A percentile compares a stretch with the other conserved stretches of the same genome.
phyloP scores from a whole-genome alignment of 92 coral and sea anemone genomes.

The Paramuricea clavata region DNA sequence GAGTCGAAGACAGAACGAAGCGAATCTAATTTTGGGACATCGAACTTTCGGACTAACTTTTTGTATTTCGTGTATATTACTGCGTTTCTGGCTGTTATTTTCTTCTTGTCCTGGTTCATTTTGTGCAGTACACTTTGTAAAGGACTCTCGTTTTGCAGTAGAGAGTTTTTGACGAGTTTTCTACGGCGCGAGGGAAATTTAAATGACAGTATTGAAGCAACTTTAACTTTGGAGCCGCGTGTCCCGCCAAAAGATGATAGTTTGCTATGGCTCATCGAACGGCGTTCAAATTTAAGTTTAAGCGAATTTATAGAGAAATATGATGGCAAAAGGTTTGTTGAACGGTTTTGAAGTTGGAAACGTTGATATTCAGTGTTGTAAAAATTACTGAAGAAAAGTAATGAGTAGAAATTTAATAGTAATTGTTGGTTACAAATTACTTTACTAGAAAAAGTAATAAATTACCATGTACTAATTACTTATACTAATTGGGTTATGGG shows the following conservation, averaged over 20 bases:
- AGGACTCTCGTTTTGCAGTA: neutral
- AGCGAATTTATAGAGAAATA: constrained; percentile 78
- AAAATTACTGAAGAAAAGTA: too few species aligned
- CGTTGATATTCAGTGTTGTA: too few species aligned
- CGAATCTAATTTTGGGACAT: neutral
- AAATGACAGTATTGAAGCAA: neutral
- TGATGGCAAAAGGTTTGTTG: constrained; percentile 80
- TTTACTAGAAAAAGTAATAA: too few species aligned
- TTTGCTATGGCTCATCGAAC: constrained; percentile 53
- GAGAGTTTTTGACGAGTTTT: constrained; percentile 7
- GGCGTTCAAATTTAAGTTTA: constrained; percentile 79
- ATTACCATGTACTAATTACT: too few species aligned
- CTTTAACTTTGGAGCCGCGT: neutral
- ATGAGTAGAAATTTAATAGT: neutral
- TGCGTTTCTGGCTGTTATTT: neutral
- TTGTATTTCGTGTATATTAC: neutral
- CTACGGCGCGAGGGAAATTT: neutral
- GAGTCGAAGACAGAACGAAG: neutral
- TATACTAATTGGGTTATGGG: too few species aligned
- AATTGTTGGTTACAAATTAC: too few species aligned
- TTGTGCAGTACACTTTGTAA: neutral
- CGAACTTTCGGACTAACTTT: neutral
- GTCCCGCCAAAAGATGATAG: neutral
- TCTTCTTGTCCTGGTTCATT: neutral
- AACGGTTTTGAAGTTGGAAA: neutral